Percentiles rank a stretch among this genome's conserved stretches.
Evolutionary conservation across 2,888 invertebrate species (phyloP).

Genomic region (Polydrusus pterygomalis): DNA sequence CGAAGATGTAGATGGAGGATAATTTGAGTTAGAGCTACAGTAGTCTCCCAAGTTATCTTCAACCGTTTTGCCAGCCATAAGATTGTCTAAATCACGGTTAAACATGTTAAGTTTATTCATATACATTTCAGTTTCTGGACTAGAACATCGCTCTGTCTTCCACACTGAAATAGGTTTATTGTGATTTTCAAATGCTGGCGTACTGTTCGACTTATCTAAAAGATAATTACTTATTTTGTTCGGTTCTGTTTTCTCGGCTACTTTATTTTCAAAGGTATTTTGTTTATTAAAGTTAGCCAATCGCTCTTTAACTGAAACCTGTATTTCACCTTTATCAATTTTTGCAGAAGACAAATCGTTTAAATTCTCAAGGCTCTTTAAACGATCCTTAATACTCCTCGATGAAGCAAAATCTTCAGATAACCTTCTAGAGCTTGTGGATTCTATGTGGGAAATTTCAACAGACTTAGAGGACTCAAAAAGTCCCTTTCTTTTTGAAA

Average conservation of each 20-base stretch:
- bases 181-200: conserved; percentile 57
- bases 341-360: conserved; percentile 73
- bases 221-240: conserved; percentile 65
- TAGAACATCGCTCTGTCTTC: conserved; percentile 70
- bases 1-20: conserved; percentile 74
- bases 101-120: conserved; percentile 69
- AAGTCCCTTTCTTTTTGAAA: conserved; percentile 87
- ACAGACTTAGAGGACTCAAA: conserved; percentile 82
- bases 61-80: conserved; percentile 63
- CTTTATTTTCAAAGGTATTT: conserved; percentile 58
- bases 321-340: conserved; percentile 61
- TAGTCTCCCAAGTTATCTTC: conserved; percentile 75
- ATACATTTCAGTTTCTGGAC: conserved; percentile 75
- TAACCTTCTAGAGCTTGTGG: conserved; percentile 72
- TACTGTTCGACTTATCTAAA: conserved; percentile 61
- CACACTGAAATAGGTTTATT: conserved; percentile 57
- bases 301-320: conserved; percentile 62
- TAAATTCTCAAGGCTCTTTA: conserved; percentile 81
- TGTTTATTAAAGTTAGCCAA: conserved; percentile 62
- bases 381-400: conserved; percentile 83
- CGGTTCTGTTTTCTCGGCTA: conserved; percentile 56
- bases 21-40: conserved; percentile 69
- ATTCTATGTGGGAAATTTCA: conserved; percentile 71
- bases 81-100: conserved; percentile 71
- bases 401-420: conserved; percentile 80